A percentile compares a stretch with the other conserved stretches of the same genome.
phyloP scores from a whole-genome alignment of 2,888 invertebrate species.

The Acanthacorydalis orientalis region DNA sequence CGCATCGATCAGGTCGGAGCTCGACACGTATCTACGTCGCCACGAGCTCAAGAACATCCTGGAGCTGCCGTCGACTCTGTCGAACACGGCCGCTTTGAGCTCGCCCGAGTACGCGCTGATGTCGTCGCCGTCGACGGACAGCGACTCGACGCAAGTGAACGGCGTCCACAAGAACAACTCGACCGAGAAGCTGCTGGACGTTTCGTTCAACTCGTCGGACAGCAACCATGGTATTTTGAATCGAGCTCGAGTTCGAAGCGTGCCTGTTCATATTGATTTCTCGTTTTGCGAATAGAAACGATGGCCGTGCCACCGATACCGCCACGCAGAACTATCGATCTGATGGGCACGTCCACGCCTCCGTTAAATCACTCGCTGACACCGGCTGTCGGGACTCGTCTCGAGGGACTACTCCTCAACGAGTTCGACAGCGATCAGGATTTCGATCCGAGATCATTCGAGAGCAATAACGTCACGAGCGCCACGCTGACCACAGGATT shows the following conservation, averaged over 20 bases:
- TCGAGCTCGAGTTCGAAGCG: background rate
- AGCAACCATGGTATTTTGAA: background rate
- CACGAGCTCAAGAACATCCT: conserved; percentile 33
- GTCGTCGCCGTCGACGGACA: background rate
- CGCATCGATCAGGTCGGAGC: conserved; percentile 31
- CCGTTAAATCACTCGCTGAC: conserved; percentile 22
- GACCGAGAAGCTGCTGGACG: conserved; percentile 11
- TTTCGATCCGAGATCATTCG: conserved; percentile 79
- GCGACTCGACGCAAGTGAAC: conserved; percentile 11
- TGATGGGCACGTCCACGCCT: conserved; percentile 8
- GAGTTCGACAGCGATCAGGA: conserved; percentile 66
- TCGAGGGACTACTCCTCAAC: conserved; percentile 58
- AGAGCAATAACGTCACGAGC: conserved; percentile 33
- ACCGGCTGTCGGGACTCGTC: conserved; percentile 56
- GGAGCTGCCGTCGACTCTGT: conserved; percentile 24
- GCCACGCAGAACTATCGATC: conserved; percentile 26
- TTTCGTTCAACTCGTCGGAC: background rate
- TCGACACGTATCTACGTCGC: conserved; percentile 31
- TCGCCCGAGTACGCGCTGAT: background rate
- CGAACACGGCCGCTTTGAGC: conserved; percentile 22
- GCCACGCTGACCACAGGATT: conserved; percentile 19
- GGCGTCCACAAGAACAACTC: conserved; percentile 1
- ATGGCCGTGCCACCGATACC: conserved; percentile 27
- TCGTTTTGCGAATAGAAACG: no score
- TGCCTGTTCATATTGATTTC: no score